phyloP scores from a whole-genome alignment of 2,797 vertebrate genomes.

The Hephaestus fuliginosus region DNA sequence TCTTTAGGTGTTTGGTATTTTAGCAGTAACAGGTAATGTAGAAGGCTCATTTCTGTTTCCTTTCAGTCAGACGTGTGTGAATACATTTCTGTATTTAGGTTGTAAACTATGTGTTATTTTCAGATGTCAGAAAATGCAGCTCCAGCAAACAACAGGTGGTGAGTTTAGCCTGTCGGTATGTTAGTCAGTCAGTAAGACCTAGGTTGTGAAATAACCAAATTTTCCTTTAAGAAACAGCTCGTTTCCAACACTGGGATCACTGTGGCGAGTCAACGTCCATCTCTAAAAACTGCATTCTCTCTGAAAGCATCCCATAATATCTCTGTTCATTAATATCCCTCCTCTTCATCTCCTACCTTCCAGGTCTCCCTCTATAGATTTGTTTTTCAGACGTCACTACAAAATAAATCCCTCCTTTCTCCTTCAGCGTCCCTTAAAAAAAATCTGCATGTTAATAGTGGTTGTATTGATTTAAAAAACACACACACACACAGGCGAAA shows the following conservation, averaged over 20 bases:
- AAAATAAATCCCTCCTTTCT: conserved; percentile 71
- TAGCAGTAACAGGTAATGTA: neutral
- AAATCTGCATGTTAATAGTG: conserved; percentile 60
- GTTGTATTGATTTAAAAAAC: conserved; percentile 47
- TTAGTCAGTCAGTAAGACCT: neutral
- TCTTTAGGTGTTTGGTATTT: neutral
- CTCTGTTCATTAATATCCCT: conserved; percentile 22
- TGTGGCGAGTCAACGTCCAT: neutral
- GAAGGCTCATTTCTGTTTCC: neutral
- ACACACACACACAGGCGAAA: conserved; percentile 9
- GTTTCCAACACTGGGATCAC: neutral
- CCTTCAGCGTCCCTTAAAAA: conserved; percentile 74
- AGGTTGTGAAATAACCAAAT: neutral
- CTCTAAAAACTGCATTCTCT: conserved; percentile 35
- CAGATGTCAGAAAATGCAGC: neutral
- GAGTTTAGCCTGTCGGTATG: too few relatives aligned
- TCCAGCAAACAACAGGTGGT: neutral
- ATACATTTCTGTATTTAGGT: neutral
- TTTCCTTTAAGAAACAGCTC: conserved; percentile 19
- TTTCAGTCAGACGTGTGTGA: neutral
- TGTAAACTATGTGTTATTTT: neutral
- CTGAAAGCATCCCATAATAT: conserved; percentile 49
- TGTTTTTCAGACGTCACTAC: conserved; percentile 60
- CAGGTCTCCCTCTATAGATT: conserved; percentile 33
- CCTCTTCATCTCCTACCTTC: conserved; percentile 36